phyloP scores from a whole-genome alignment of 2,888 invertebrate species.

The Antheraea yamamai region DNA sequence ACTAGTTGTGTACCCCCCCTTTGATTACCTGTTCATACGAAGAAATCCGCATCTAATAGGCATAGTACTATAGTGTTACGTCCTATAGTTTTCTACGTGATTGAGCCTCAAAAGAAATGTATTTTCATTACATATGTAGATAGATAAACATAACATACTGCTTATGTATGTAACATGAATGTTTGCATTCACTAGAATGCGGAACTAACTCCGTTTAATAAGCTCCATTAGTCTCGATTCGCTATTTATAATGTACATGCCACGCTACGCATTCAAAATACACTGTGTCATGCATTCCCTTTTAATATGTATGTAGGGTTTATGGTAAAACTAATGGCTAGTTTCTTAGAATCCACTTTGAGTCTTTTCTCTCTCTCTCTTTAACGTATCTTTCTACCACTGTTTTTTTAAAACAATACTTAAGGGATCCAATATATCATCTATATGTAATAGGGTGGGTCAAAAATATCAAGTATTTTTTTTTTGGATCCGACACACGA shows the following conservation, averaged over 20 bases:
- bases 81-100: no score
- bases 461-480: no score
- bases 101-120: no score
- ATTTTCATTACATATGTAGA: background rate
- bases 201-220: constrained; percentile 44
- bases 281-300: background rate
- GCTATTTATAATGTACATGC: constrained; percentile 27
- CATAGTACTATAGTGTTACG: no score
- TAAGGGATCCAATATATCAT: no score
- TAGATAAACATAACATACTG: background rate
- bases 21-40: no score
- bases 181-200: constrained; percentile 38
- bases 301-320: background rate
- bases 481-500: no score
- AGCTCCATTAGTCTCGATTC: constrained; percentile 45
- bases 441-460: no score
- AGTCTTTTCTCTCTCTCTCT: background rate
- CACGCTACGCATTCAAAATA: background rate
- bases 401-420: no score
- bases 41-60: no score
- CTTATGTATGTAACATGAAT: constrained; percentile 27
- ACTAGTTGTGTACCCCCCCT: no score
- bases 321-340: background rate
- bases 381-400: no score
- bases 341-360: background rate